Base-by-base conservation (phyloP, 2,888 invertebrate genomes). In the Pandemis corylana region DNA sequence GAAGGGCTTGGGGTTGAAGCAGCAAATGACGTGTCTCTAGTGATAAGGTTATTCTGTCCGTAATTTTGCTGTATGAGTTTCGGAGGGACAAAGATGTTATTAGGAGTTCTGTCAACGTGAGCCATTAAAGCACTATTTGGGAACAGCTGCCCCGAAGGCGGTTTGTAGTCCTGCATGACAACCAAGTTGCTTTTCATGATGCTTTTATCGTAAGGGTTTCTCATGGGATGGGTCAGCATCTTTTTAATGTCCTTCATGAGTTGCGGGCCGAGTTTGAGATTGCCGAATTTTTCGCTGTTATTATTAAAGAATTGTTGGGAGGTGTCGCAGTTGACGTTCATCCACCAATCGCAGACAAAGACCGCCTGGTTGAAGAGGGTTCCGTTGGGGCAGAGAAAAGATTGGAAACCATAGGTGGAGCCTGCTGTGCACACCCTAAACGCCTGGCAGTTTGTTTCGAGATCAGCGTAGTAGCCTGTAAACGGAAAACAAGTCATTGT, bases 291-390 rank as follows among this genome's bases (percentile, higher is more conserved):
- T 59, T 94, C 89, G 62, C 94, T 94, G 76, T 91, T 90, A 42
- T 83, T 86, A 76, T 89, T 93, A 77, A 92, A 90, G 6, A 86
- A 80, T 74, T 90, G 87, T 74, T 89, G 87, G 3, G 95, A 92
- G 44, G 91, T 84, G 51, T 92, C 88, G 79, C 96, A 96, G 78
- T 96, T 94, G 0, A 96, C 96, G 80, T 96, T 95, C 90, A 95
- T 95, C 96, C 96, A 96, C 96, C 96, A 96, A 81, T 96, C 96
- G 80, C 96, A 96, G 2, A 96, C 96, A 75, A 96, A 92, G 3
- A 96, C 93, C 67, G 95, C 95, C 87, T 96, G 96, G 80, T 96
- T 96, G 86, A 96, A 96, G 36, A 96, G 89, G 10, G 96, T 96
- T 75, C 96, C 96, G 80, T 96, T 95, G 6, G 96, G 96, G 78